Evolutionary conservation across 2,888 invertebrate genomes (phyloP).

Genomic region (Ferrisia virgata): DNA sequence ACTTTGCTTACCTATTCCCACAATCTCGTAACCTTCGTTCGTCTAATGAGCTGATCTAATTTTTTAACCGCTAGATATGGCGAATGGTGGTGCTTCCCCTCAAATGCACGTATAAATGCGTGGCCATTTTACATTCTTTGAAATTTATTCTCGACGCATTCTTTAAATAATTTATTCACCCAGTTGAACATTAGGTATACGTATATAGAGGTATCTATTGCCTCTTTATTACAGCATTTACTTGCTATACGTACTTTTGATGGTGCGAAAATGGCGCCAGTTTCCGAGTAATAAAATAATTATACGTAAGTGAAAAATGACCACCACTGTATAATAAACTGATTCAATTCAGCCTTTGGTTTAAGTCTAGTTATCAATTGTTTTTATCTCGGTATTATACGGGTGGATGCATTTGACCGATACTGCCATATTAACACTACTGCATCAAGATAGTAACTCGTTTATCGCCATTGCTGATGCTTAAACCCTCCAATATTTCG

Average conservation of each 20-base stretch:
- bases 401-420: background rate
- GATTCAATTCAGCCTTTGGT: background rate
- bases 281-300: conserved; percentile 17
- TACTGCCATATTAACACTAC: background rate
- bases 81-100: background rate
- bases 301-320: background rate
- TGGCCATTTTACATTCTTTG: background rate
- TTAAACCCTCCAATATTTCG: background rate
- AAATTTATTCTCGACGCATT: background rate
- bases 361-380: background rate
- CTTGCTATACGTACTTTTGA: background rate
- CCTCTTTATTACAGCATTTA: no score
- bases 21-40: background rate
- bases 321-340: background rate
- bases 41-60: background rate
- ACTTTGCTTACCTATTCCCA: background rate
- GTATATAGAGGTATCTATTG: no score
- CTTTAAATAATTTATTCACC: background rate
- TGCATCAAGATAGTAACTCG: conserved; percentile 4
- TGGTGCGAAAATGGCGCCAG: background rate
- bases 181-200: background rate
- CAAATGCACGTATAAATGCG: background rate
- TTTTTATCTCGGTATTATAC: background rate
- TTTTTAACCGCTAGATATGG: background rate
- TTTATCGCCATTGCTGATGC: background rate